Percentiles rank a stretch among this genome's conserved stretches.
phyloP scores from a whole-genome alignment of 2,113 vertebrate species.

The Vulpes vulpes region DNA sequence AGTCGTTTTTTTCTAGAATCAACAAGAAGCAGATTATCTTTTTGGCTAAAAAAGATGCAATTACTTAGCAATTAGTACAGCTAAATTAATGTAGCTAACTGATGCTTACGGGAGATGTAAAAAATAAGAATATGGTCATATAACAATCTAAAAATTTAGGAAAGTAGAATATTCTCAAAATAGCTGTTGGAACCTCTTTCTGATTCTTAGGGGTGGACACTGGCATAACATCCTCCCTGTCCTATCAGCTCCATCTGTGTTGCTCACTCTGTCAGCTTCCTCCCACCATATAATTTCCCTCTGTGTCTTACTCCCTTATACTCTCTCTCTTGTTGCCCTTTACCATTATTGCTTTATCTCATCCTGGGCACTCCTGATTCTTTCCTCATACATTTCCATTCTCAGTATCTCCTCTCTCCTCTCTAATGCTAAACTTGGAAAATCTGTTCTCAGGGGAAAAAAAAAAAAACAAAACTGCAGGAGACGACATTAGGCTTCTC shows the following conservation, averaged over 20 bases:
- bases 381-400: background rate
- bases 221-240: no score
- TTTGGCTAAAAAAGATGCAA: background rate
- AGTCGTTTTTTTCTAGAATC: background rate
- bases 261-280: no score
- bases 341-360: background rate
- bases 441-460: background rate
- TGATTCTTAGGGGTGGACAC: background rate
- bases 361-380: background rate
- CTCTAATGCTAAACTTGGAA: background rate
- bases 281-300: fast-evolving
- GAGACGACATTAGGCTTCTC: background rate
- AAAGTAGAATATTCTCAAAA: background rate
- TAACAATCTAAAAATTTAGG: background rate
- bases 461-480: background rate
- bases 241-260: no score
- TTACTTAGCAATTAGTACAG: background rate
- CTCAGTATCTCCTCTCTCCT: background rate
- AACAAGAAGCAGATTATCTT: background rate
- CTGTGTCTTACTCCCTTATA: fast-evolving
- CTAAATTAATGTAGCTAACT: background rate
- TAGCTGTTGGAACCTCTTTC: background rate
- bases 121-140: background rate
- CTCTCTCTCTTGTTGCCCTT: fast-evolving
- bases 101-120: background rate